phyloP scores from a whole-genome alignment of 2,888 invertebrate genomes.

The Erannis defoliaria region DNA sequence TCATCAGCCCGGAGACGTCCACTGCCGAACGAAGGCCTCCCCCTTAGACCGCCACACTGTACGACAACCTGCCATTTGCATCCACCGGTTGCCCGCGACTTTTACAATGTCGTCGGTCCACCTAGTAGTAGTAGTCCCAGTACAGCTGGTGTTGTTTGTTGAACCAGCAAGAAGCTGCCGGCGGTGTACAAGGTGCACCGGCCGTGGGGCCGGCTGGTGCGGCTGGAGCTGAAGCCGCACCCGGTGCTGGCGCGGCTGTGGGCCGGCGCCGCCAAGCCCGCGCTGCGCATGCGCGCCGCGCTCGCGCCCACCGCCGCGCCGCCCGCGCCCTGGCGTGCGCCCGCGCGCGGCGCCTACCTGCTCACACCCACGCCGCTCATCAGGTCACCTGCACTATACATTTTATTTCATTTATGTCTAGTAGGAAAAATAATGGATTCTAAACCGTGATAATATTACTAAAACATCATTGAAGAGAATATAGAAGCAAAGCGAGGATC shows the following conservation, averaged over 20 bases:
- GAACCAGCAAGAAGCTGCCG: constrained; percentile 89
- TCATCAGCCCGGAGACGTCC: no score
- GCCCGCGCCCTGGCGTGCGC: constrained; percentile 93
- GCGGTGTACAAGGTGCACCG: constrained; percentile 94
- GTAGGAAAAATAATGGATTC: no score
- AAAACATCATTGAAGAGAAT: no score
- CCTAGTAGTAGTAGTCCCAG: no score
- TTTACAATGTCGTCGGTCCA: no score
- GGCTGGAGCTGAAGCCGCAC: constrained; percentile 94
- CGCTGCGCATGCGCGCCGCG: constrained; percentile 90
- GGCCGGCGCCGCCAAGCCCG: constrained; percentile 88
- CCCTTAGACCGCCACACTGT: no score
- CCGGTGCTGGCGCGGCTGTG: constrained; percentile 90
- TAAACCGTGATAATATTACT: no score
- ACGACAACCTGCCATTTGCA: no score
- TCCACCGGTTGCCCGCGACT: no score
- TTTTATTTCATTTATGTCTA: background rate
- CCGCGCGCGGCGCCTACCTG: constrained; percentile 90
- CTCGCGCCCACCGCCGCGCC: constrained; percentile 93
- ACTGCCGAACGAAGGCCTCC: no score
- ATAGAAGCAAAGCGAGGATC: no score
- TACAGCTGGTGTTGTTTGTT: no score
- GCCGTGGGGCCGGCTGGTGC: constrained; percentile 87
- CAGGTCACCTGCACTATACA: constrained; percentile 50
- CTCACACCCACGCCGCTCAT: constrained; percentile 86